Conservation (phyloP, 2,797 vertebrate genomes). For the Tachyglossus aculeatus region DNA sequence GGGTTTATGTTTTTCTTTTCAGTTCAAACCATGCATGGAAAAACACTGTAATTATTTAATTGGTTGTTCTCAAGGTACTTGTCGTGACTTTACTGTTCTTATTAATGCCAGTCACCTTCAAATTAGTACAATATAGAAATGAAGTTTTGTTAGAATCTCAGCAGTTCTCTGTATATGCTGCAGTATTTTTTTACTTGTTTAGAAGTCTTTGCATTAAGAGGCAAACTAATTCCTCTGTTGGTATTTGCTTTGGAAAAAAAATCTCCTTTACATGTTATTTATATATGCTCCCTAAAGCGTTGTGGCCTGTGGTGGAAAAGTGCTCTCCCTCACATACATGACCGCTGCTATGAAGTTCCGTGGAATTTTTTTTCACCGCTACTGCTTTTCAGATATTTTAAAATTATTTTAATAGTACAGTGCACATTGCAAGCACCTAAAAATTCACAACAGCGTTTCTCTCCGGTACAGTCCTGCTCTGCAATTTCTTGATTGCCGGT, state of each 20-base stretch:
- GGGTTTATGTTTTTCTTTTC: not conserved
- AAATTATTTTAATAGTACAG: conserved; percentile 29
- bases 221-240: conserved; percentile 21
- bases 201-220: conserved; percentile 32
- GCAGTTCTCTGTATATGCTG: conserved; percentile 32
- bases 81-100: conserved; percentile 34
- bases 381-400: conserved; percentile 44
- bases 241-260: conserved; percentile 31
- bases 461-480: conserved; percentile 4
- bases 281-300: conserved; percentile 35
- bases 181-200: conserved; percentile 33
- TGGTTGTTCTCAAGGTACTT: conserved; percentile 15
- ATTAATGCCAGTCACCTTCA: conserved; percentile 27
- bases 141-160: not conserved
- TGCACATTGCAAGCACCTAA: conserved; percentile 23
- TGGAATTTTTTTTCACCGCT: conserved; percentile 51
- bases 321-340: conserved; percentile 35
- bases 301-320: conserved; percentile 40
- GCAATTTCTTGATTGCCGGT: conserved; percentile 29
- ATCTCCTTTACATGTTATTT: conserved; percentile 41
- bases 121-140: conserved; percentile 37
- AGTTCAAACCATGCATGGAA: conserved; percentile 6
- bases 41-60: conserved; percentile 28
- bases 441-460: conserved; percentile 28
- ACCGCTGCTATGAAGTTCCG: conserved; percentile 45